Conservation (phyloP, 2,888 invertebrate species). For the Panzeria rudis region DNA sequence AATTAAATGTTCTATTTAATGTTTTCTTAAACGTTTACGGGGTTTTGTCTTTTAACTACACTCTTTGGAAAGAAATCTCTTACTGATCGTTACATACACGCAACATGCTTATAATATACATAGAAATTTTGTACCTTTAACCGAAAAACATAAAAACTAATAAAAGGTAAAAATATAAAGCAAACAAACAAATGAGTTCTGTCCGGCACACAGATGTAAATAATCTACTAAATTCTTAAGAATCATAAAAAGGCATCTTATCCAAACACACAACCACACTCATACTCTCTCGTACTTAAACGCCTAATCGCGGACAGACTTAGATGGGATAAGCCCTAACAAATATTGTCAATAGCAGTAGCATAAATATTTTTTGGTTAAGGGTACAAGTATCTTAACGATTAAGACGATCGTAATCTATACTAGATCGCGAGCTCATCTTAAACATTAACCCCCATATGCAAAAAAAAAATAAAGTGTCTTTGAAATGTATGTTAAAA, state of each 20-base stretch:
- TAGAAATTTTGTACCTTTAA: constrained; percentile 60
- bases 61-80: constrained; percentile 70
- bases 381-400: constrained; percentile 62
- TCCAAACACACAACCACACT: background rate
- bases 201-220: constrained; percentile 15
- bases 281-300: background rate
- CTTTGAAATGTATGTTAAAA: no score
- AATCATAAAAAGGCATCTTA: constrained; percentile 61
- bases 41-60: constrained; percentile 52
- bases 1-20: constrained; percentile 28
- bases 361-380: constrained; percentile 47
- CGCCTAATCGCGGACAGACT: constrained; percentile 21
- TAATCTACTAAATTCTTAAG: constrained; percentile 54
- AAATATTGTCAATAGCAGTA: constrained; percentile 44
- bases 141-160: constrained; percentile 54
- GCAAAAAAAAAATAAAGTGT: no score
- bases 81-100: constrained; percentile 67
- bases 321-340: constrained; percentile 56
- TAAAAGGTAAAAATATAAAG: constrained; percentile 54
- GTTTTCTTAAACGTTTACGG: constrained; percentile 13
- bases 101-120: constrained; percentile 65
- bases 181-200: constrained; percentile 58
- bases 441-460: constrained; percentile 16
- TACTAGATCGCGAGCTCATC: constrained; percentile 56
- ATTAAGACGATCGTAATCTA: constrained; percentile 57